Conservation (phyloP, 2,113 vertebrate species). For the Patagioenas fasciata region DNA sequence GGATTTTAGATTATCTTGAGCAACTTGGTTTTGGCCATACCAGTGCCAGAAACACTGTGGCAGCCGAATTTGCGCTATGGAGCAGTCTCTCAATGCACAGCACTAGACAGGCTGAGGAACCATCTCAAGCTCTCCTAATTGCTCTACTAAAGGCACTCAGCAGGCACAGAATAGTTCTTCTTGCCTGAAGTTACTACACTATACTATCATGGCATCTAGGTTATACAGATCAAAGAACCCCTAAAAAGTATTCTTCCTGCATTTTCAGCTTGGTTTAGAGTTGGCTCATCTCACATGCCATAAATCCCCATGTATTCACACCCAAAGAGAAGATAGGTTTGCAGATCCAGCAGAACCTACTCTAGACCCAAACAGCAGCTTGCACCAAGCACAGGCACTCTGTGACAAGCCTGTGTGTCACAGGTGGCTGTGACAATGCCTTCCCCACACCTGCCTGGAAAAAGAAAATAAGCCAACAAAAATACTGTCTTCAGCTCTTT, state of each 20-base stretch:
- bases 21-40: neutral
- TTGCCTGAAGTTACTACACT: neutral
- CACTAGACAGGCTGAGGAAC: neutral
- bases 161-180: neutral
- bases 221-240: neutral
- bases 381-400: neutral
- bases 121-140: neutral
- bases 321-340: neutral
- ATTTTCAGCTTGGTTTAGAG: neutral
- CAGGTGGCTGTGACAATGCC: neutral
- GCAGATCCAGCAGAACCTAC: neutral
- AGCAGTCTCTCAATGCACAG: neutral
- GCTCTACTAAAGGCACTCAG: neutral
- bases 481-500: neutral
- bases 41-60: neutral
- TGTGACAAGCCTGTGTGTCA: neutral
- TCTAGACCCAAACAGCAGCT: neutral
- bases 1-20: neutral
- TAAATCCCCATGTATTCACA: neutral
- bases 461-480: neutral
- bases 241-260: neutral
- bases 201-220: accelerated
- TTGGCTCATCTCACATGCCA: neutral
- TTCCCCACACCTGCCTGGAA: neutral
- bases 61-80: neutral